Base-by-base conservation (phyloP, 2,888 invertebrate genomes). In the Ophion slaviceki region DNA sequence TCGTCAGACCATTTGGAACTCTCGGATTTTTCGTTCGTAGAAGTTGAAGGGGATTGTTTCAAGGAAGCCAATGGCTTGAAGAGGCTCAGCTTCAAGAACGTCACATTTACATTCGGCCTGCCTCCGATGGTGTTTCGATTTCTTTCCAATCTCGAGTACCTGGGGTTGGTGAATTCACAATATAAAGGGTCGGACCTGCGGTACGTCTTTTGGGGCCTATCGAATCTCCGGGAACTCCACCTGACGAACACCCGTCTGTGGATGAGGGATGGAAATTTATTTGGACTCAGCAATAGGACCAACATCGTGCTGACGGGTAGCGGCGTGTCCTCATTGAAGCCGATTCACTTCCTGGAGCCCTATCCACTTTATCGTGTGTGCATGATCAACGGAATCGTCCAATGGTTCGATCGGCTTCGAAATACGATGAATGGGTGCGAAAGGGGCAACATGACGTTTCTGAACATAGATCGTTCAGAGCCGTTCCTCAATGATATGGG, bases 391-490 rank as follows among this genome's bases (percentile, higher is more conserved):
- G 53, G 53, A 0, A 53, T 53, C 14, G 53, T 53, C 53, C 53
- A 14, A 11, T 53, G 14, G 53, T 0, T 53, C 14, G 14, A 53
- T 53, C 11, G 3, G 53, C 3, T 4, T 4, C 11, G 4, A 53
- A 14, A 11, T 0, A 11, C 11, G 53, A 61, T 61, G 5, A 61
- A 61, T 24, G 61, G 2, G 7, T 10, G 2, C 3, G 61, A n/a
- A 20, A 10, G 14, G 0, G 24, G 61, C 61, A 0, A n/a, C 61
- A 3, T 61, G n/a, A 4, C 8, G 24, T 20, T 2, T 61, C 0
- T 7, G 20, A 2, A 20, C 0, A 20, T 20, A 5, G 0, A 14
- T 7, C 2, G 10, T 20, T 24, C 7, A 0, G 0, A 0, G 8
- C 11, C 7, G 20, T 17, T 4, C 3, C 67, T 67, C 6, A 4